Conservation (phyloP, 2,888 invertebrate species). For the Pristionchus exspectatus region DNA sequence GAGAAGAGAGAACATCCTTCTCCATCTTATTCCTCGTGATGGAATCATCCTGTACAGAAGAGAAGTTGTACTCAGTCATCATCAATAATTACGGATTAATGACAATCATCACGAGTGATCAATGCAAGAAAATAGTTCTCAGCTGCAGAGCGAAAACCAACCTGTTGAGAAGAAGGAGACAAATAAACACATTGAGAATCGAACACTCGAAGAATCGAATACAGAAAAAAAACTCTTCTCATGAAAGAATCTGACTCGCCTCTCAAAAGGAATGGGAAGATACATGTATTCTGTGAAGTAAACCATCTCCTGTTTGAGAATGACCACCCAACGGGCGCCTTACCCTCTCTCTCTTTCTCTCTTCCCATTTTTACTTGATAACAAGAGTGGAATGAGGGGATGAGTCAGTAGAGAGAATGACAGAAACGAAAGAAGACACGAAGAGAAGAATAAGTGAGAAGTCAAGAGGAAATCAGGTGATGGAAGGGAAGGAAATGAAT, state of each 20-base stretch:
- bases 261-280: not conserved
- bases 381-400: not conserved
- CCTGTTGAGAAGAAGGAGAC: not conserved
- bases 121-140: not conserved
- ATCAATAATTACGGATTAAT: not conserved
- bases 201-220: not conserved
- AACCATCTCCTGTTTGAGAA: not conserved
- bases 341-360: not conserved
- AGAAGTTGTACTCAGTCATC: not conserved
- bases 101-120: not conserved
- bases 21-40: not conserved
- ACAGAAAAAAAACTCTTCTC: not conserved
- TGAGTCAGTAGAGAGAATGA: conserved; percentile 26
- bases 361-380: not conserved
- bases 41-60: not conserved
- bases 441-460: not conserved
- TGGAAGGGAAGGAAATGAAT: not conserved
- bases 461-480: conserved; percentile 5
- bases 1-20: not conserved
- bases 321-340: not conserved
- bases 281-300: not conserved
- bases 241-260: not conserved
- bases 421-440: not conserved
- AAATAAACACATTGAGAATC: not conserved
- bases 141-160: not conserved